phyloP scores from a whole-genome alignment of 2,797 vertebrate genomes.

The Micrastur ruficollis region DNA sequence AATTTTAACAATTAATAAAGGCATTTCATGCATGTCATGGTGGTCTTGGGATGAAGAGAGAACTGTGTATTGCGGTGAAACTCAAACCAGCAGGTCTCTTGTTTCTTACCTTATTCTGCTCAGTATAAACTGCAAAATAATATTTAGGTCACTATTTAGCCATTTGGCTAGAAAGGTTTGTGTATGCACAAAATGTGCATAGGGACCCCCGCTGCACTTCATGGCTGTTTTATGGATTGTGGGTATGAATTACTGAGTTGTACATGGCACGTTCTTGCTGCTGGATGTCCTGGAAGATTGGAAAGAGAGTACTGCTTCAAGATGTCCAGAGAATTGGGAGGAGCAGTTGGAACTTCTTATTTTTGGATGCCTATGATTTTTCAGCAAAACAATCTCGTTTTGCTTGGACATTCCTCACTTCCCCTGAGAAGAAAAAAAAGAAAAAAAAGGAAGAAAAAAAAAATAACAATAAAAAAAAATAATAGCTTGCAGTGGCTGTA shows the following conservation, averaged over 20 bases:
- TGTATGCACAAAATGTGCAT: background rate
- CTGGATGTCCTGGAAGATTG: background rate
- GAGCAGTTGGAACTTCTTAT: background rate
- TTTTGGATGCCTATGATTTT: background rate
- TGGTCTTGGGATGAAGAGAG: background rate
- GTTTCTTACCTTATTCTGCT: background rate
- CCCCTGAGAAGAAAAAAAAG: background rate
- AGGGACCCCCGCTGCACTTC: background rate
- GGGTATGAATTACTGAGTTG: background rate
- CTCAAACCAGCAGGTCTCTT: background rate
- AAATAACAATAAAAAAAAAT: background rate
- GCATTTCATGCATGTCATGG: accelerated
- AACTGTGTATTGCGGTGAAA: background rate
- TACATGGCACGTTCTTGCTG: background rate
- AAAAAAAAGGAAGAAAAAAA: too few relatives aligned
- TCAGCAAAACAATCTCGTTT: background rate
- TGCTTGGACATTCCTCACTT: background rate
- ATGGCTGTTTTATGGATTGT: background rate
- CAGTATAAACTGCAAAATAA: background rate
- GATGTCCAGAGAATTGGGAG: background rate
- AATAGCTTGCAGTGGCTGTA: background rate
- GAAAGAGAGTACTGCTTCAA: background rate
- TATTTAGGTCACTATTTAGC: background rate
- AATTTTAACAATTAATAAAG: background rate
- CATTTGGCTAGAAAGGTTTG: background rate